Percentiles rank a stretch among this genome's conserved stretches.
Conservation (phyloP, 2,113 vertebrate genomes). For the Megaceryle torquata region DNA sequence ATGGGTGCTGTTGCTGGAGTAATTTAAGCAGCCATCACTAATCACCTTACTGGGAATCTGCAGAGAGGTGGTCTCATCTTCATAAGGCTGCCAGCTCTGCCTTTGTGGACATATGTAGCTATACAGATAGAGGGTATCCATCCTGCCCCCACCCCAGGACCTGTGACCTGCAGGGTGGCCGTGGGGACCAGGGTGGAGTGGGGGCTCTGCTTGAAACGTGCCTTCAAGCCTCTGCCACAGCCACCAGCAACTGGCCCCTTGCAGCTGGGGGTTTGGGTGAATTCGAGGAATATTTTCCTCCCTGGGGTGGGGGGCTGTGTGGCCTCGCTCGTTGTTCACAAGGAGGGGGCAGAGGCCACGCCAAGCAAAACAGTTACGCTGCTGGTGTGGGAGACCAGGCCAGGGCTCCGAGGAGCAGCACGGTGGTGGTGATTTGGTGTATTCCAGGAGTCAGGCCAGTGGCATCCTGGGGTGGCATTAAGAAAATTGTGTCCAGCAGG, state of each 20-base stretch:
- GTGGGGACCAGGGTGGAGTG: too few species aligned
- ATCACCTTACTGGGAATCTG: background rate
- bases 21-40: background rate
- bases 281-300: background rate
- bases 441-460: background rate
- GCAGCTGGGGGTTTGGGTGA: rapidly evolving
- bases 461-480: too few species aligned
- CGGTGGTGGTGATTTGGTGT: rapidly evolving
- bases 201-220: background rate
- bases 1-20: background rate
- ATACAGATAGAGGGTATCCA: rapidly evolving
- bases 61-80: background rate
- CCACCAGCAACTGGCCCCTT: background rate
- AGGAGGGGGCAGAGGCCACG: background rate
- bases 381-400: background rate
- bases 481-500: too few species aligned
- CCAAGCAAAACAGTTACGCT: rapidly evolving
- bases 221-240: background rate
- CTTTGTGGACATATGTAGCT: rapidly evolving
- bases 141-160: background rate
- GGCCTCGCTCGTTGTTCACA: rapidly evolving
- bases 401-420: background rate
- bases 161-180: rapidly evolving
- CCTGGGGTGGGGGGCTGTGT: rapidly evolving
- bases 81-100: background rate